phyloP scores from a whole-genome alignment of 2,888 invertebrate species.

The Hermodice carunculata region DNA sequence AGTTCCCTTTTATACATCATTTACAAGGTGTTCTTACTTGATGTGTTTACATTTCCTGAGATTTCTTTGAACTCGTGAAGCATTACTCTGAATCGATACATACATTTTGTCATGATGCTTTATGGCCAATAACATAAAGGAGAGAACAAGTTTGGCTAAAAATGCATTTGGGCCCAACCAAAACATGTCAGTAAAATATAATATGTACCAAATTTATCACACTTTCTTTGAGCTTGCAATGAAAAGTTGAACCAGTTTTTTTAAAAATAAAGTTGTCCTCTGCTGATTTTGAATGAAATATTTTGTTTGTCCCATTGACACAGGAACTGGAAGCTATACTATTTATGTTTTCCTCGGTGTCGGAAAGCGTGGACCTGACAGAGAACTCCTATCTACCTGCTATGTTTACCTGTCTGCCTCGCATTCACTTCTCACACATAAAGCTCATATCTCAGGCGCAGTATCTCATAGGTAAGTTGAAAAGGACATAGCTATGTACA shows the following conservation, averaged over 20 bases:
- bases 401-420: slow-evolving; percentile 76
- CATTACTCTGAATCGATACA: too few relatives aligned
- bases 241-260: not conserved
- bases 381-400: slow-evolving; percentile 74
- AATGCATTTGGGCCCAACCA: too few relatives aligned
- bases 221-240: not conserved
- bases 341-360: slow-evolving; percentile 75
- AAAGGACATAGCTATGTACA: too few relatives aligned
- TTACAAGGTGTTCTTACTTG: too few relatives aligned
- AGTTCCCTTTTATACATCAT: too few relatives aligned
- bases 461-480: slow-evolving; percentile 79
- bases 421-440: slow-evolving; percentile 76
- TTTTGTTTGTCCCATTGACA: not conserved
- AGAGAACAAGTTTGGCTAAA: too few relatives aligned
- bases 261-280: not conserved
- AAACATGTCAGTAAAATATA: not conserved
- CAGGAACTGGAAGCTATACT: slow-evolving; percentile 78
- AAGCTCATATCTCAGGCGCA: slow-evolving; percentile 81
- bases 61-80: too few relatives aligned
- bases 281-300: not conserved
- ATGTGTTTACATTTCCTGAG: too few relatives aligned
- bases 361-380: slow-evolving; percentile 74
- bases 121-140: too few relatives aligned
- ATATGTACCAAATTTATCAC: not conserved
- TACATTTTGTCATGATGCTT: too few relatives aligned